Evolutionary conservation across 2,888 invertebrate species (phyloP).

Genomic region (Gastrophysa polygoni): DNA sequence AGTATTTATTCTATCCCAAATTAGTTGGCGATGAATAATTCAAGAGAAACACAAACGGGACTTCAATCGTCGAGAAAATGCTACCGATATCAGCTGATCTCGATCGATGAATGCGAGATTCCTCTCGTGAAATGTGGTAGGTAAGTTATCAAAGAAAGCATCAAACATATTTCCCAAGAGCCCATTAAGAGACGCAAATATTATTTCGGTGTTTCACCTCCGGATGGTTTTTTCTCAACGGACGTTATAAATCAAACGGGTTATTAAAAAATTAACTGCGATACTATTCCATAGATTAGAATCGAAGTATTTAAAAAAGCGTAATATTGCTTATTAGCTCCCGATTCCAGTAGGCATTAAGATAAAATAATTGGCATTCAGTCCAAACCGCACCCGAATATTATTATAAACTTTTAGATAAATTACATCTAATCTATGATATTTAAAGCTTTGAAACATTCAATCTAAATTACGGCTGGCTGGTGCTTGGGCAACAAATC

Average conservation of each 20-base stretch:
- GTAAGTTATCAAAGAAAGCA: background rate
- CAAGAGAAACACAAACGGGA: background rate
- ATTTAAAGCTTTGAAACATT: conserved; percentile 28
- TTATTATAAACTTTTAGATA: conserved; percentile 31
- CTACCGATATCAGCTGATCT: background rate
- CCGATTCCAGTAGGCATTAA: conserved; percentile 36
- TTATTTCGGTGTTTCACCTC: background rate
- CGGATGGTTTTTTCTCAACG: conserved; percentile 9
- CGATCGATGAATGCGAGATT: background rate
- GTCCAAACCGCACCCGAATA: conserved; percentile 35
- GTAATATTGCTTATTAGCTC: conserved; percentile 31
- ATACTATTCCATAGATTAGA: conserved; percentile 22
- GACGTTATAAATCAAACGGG: conserved; percentile 18
- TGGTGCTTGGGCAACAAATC: conserved; percentile 32
- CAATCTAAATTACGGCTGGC: conserved; percentile 29
- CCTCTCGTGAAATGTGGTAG: conserved; percentile 1
- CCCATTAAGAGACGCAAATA: background rate
- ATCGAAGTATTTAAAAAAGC: conserved; percentile 26
- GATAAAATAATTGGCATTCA: conserved; percentile 37
- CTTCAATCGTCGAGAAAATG: background rate
- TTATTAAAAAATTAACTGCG: conserved; percentile 17
- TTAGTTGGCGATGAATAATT: background rate
- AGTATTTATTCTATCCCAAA: background rate
- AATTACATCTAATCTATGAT: conserved; percentile 27
- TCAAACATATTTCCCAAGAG: background rate